phyloP scores from a whole-genome alignment of 35 echinoderm and acorn worm genomes.

The Patiria miniata region DNA sequence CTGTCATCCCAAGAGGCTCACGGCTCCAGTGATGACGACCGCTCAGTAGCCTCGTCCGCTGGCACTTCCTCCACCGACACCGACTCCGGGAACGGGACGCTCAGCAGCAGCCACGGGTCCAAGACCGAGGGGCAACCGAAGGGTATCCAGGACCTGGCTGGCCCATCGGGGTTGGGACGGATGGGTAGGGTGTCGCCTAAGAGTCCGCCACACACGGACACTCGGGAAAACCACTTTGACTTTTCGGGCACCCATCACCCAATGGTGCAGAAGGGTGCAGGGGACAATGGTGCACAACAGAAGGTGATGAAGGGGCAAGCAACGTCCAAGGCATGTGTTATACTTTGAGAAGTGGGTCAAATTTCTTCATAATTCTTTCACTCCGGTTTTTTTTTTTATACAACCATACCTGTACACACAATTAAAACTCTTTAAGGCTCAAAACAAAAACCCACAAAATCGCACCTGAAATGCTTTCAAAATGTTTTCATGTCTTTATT shows the following conservation, averaged over 20 bases:
- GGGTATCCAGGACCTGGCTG: neutral
- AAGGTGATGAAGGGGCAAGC: neutral
- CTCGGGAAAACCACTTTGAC: neutral
- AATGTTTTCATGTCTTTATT: no score
- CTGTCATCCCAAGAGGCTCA: neutral
- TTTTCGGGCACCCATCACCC: neutral
- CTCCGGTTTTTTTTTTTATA: no score
- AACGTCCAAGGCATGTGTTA: neutral
- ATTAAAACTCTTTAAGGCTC: no score
- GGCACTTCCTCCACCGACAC: neutral
- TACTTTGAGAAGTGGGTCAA: neutral
- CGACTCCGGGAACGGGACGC: constrained; percentile 9
- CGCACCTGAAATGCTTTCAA: no score
- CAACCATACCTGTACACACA: no score
- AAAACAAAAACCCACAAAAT: no score
- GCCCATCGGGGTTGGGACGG: neutral
- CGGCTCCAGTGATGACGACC: neutral
- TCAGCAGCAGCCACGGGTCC: constrained; percentile 8
- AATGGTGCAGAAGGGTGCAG: neutral
- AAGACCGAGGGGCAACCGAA: neutral
- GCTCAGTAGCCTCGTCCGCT: neutral
- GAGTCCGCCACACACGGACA: neutral
- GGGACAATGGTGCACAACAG: neutral
- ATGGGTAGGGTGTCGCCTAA: neutral
- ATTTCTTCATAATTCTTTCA: neutral